Conservation (phyloP, 1,140 invertebrate species). For the Neodiprion pinetum region DNA sequence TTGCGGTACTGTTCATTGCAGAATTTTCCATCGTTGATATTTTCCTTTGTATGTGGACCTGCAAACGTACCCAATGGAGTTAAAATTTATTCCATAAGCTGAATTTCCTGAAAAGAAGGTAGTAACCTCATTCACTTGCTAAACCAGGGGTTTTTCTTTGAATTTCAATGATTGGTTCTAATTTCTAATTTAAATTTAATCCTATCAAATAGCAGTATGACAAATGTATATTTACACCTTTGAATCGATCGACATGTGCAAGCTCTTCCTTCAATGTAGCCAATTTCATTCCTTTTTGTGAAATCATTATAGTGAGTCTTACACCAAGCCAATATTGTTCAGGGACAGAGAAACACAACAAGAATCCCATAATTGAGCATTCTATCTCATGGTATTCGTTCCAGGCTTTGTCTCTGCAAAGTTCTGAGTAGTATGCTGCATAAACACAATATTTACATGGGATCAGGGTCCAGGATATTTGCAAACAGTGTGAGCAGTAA, state of each 20-base stretch:
- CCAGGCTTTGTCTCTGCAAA: slow-evolving; percentile 70
- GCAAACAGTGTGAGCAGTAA: slow-evolving; percentile 80
- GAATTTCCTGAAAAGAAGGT: neutral
- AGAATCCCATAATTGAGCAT: slow-evolving; percentile 70
- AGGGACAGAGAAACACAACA: neutral
- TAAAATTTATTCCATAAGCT: no score
- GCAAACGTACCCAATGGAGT: neutral
- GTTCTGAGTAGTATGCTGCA: slow-evolving; percentile 74
- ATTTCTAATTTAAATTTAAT: neutral
- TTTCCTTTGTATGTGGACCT: neutral
- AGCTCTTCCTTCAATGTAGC: neutral
- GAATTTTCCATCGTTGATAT: neutral
- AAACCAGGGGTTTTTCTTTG: neutral
- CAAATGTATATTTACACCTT: neutral
- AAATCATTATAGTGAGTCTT: neutral
- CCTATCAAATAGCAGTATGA: neutral
- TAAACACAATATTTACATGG: slow-evolving; percentile 71
- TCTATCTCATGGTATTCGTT: slow-evolving; percentile 76
- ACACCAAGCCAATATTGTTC: neutral
- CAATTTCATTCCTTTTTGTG: neutral
- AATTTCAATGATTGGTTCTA: neutral
- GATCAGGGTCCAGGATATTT: slow-evolving; percentile 65
- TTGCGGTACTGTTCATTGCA: neutral
- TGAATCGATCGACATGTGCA: neutral
- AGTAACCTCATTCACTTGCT: neutral